These are phyloP conservation scores for Ursus arctos DNA, from an alignment of 2,113 vertebrate genomes.

Conservation along the genomic window DNA sequence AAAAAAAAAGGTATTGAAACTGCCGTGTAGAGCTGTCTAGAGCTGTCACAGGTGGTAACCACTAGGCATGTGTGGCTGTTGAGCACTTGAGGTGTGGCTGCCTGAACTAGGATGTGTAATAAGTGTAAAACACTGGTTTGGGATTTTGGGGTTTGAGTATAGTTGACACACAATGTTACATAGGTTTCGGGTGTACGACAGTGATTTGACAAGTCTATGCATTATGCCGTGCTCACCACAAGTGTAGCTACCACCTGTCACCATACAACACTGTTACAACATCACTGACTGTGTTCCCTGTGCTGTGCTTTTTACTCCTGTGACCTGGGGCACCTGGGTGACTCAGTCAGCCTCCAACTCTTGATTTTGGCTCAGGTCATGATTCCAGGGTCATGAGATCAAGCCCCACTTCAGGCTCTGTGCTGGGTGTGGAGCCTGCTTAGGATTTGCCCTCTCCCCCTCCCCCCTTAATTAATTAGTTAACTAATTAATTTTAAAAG, in stretches of 20 bases:
- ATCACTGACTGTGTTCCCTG: not conserved
- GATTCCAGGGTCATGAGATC: not conserved
- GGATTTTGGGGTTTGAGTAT: not conserved
- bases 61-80: not conserved
- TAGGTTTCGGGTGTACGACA: not conserved
- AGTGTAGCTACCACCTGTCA: not conserved
- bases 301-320: not conserved
- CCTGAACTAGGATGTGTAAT: not conserved
- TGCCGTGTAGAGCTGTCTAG: not conserved
- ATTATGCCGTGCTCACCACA: not conserved
- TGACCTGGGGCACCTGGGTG: not conserved
- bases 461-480: no score
- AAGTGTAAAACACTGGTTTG: not conserved
- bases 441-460: not conserved
- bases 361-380: not conserved
- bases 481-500: no score
- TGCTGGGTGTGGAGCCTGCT: not conserved
- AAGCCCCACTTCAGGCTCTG: not conserved
- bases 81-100: not conserved
- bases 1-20: not conserved
- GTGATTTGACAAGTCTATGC: not conserved
- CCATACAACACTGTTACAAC: not conserved
- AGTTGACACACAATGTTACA: not conserved
- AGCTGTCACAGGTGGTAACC: not conserved
- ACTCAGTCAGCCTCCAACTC: not conserved